Evolutionary conservation across 1,140 invertebrate genomes (phyloP), one percentile per base, ranked within the genome.

Genomic region (Myzus persicae): DNA sequence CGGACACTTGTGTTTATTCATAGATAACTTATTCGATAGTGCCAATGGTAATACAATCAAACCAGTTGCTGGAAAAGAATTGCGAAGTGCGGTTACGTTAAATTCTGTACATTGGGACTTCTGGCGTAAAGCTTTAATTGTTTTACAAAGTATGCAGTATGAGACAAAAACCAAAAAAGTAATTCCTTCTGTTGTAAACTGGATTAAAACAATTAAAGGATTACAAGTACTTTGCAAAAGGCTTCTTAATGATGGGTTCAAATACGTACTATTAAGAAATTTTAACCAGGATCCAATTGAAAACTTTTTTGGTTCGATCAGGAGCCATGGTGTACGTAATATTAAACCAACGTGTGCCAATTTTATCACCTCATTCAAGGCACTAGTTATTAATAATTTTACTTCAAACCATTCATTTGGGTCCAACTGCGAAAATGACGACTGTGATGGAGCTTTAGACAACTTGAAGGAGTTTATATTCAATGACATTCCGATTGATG

Each of bases 131-230:
- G 31, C 42, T n/a, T n/a, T 46, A n/a, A n/a, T 46, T 87, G n/a
- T 46, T 48, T n/a, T 87, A 85, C 31, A 87, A 87, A 46, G 26
- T 31, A 87, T 87, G 85, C 1, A 87, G 11, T 87, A 87, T n/a
- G 81, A 82, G 22, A 85, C 40, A 44, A 85, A 85, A 44, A 26
- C 82, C 11, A 85, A 85, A 31, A 85, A 26, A 84, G 8, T 11
- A 84, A 85, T 85, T 85, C 82, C 82, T 85, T 44, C 82, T 31
- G 26, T 85, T 26, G 26, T 24, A 44, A 85, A 85, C 42, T 85
- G 82, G 82, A 85, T 85, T 38, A 42, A 85, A 44, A 85, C 82
- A 14, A 44, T 85, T 44, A 26, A 85, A 44, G 82, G 82, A 44
- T 85, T 44, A 85, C 40, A 44, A 42, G 26, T 18, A 85, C 81